These are phyloP conservation scores for Scaptomyza parva DNA, from an alignment of 2,888 invertebrate genomes.

Conservation along the genomic window DNA sequence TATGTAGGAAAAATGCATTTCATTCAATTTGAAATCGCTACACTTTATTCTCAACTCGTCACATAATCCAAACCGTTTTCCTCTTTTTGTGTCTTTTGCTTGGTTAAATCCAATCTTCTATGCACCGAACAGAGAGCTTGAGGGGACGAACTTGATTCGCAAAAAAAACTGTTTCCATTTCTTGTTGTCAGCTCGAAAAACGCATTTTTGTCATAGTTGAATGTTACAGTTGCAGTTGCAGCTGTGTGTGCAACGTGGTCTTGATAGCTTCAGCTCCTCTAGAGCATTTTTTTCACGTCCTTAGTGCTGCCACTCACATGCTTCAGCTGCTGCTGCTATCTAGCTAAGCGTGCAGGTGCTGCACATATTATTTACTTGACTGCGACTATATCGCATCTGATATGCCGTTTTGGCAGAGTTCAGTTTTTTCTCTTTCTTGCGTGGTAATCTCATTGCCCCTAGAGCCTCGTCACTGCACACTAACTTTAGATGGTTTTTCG, in stretches of 20 bases:
- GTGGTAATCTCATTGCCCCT: constrained; percentile 51
- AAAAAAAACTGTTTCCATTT: constrained; percentile 40
- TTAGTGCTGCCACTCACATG: constrained; percentile 29
- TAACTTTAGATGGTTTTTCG: constrained; percentile 20
- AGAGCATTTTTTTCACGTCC: not conserved
- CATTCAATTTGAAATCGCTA: constrained; percentile 21
- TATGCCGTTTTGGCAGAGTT: constrained; percentile 58
- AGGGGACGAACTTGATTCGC: constrained; percentile 8
- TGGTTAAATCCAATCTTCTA: constrained; percentile 28
- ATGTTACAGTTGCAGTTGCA: too few relatives aligned
- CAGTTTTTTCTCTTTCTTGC: constrained; percentile 29
- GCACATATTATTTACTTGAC: constrained; percentile 53
- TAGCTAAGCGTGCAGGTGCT: constrained; percentile 17
- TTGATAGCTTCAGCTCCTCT: constrained; percentile 27
- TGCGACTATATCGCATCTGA: constrained; percentile 59
- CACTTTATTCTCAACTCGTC: constrained; percentile 20
- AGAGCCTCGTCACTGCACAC: constrained; percentile 43
- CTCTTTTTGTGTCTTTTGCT: constrained; percentile 7
- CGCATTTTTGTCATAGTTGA: constrained; percentile 34
- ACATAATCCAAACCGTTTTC: constrained; percentile 18
- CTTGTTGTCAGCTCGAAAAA: constrained; percentile 18
- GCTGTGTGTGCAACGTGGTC: constrained; percentile 27
- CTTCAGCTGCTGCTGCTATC: constrained; percentile 8
- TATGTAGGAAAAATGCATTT: constrained; percentile 6
- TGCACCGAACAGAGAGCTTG: constrained; percentile 2